A percentile compares a stretch with the other conserved stretches of the same genome.
These are phyloP conservation scores for Julus scanicus DNA, from an alignment of 2,888 invertebrate genomes.

Conservation along the genomic window DNA sequence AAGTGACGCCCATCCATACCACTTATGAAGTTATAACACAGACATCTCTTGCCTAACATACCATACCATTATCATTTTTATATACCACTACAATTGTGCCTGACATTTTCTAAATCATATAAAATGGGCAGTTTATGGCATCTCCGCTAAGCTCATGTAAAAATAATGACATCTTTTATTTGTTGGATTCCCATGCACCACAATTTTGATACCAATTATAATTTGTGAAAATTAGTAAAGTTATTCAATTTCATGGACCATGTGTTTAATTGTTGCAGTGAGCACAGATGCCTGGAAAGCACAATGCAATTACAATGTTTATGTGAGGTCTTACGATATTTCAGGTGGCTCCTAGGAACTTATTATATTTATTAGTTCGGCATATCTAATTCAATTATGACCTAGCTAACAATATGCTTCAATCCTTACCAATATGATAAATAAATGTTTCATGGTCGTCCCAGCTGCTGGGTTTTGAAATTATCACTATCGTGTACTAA, in stretches of 20 bases:
- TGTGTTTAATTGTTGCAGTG: too few relatives aligned
- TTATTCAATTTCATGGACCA: too few relatives aligned
- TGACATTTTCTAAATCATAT: neutral
- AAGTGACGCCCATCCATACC: neutral
- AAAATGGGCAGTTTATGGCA: too few relatives aligned
- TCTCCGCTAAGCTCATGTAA: too few relatives aligned
- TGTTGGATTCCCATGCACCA: too few relatives aligned
- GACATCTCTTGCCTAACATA: neutral
- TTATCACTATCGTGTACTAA: neutral
- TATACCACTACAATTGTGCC: neutral
- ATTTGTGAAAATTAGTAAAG: too few relatives aligned
- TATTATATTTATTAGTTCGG: neutral
- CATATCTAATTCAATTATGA: conserved; percentile 6
- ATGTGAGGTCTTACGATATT: neutral
- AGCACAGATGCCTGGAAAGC: neutral
- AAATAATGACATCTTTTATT: neutral
- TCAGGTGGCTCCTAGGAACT: neutral
- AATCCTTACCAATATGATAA: neutral
- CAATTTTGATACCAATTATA: too few relatives aligned
- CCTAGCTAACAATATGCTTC: neutral
- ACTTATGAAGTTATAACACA: neutral
- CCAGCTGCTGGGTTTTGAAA: neutral
- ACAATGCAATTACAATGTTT: too few relatives aligned
- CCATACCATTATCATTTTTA: neutral
- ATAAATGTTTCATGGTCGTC: neutral